Evolutionary conservation across 2,888 invertebrate genomes (phyloP).

Genomic region (Dyspetes luteomarginatus): DNA sequence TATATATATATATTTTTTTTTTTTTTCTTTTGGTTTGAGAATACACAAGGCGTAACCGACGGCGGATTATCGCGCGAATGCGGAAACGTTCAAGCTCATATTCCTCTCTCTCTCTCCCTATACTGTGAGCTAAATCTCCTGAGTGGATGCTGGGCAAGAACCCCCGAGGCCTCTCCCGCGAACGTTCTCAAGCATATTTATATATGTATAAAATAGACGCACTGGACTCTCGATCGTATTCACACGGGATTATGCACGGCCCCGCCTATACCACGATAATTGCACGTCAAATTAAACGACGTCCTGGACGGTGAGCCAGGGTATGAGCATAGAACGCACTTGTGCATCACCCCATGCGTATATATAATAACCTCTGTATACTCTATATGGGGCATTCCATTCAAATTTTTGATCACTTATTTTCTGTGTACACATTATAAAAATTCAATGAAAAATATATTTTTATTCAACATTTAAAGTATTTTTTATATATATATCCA

Average conservation of each 20-base stretch:
- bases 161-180: conserved; percentile 43
- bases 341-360: conserved; percentile 20
- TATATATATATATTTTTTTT: too few species aligned
- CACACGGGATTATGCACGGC: conserved; percentile 63
- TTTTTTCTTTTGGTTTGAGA: conserved; percentile 47
- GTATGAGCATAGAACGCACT: conserved; percentile 4
- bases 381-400: not conserved
- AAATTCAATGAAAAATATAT: not conserved
- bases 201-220: conserved; percentile 23
- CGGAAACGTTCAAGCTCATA: conserved; percentile 60
- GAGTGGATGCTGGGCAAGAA: conserved; percentile 42
- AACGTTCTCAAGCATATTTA: conserved; percentile 22
- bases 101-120: conserved; percentile 19
- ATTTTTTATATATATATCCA: not conserved
- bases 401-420: not conserved
- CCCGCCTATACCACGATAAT: conserved; percentile 61
- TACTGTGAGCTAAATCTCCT: conserved; percentile 47
- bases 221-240: conserved; percentile 59
- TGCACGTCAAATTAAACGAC: conserved; percentile 66
- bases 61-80: conserved; percentile 64
- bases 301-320: conserved; percentile 43
- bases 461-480: not conserved
- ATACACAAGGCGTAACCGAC: conserved; percentile 60
- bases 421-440: not conserved
- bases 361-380: conserved; percentile 1